Evolutionary conservation across 2,113 vertebrate genomes (phyloP).

Genomic region (Sclerurus mexicanus): DNA sequence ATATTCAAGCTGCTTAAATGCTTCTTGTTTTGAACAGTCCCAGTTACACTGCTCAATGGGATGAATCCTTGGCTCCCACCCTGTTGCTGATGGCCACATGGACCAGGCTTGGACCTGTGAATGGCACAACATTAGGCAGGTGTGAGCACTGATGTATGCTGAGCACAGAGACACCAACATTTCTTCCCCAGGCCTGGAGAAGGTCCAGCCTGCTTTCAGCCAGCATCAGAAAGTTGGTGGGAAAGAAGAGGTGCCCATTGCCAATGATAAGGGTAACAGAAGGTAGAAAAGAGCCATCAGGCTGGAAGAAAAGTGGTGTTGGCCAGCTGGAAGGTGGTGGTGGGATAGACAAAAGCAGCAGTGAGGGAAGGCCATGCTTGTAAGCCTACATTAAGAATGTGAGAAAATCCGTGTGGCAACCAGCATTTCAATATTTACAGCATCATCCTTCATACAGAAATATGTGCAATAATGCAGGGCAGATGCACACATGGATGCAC

Average conservation of each 20-base stretch:
- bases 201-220: background rate
- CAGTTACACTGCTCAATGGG: background rate
- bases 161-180: background rate
- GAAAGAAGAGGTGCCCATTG: background rate
- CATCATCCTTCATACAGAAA: background rate
- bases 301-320: background rate
- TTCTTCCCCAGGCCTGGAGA: background rate
- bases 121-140: constrained; percentile 18
- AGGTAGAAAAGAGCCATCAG: background rate
- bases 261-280: background rate
- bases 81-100: background rate
- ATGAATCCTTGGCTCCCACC: background rate
- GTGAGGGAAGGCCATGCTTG: background rate
- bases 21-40: background rate
- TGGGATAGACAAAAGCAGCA: background rate
- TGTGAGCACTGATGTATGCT: background rate
- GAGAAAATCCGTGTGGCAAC: background rate
- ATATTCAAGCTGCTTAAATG: background rate
- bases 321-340: background rate
- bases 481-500: background rate
- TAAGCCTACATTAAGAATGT: background rate
- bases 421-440: background rate
- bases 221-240: background rate
- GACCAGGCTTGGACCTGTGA: background rate
- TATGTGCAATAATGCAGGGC: background rate